Base-by-base conservation (phyloP, 2,797 vertebrate genomes). In the Gouania willdenowi region DNA sequence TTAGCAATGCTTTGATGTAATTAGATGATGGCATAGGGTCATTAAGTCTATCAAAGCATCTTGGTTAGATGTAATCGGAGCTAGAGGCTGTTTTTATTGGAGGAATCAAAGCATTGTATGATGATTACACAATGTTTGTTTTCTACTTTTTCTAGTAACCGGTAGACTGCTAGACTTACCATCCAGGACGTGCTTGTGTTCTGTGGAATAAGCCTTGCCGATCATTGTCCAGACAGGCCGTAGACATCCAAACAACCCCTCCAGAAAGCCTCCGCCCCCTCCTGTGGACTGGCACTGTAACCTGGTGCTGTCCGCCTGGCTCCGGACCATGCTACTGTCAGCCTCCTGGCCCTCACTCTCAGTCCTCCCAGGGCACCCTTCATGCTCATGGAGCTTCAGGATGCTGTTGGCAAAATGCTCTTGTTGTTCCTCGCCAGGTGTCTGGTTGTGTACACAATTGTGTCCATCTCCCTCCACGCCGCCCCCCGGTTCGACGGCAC, bases 151-250 rank as follows among this genome's bases (percentile, higher is more conserved):
- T n/a, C n/a, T n/a, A 48, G 50, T 23, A 10, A 17, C n/a, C n/a
- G 41, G 56, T 0, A 35, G 40, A 45, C 11, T 13, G 36, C 15
- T 33, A 6, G 7, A 62, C 70, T 83, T 68, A 95, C 94, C 93
- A 66, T 94, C 92, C 21, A 92, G 86, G 29, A 82, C 87, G 20
- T 94, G 92, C 45, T 97, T 97, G 88, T 96, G 93, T 54, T 97
- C 94, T 0, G 94, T 95, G 28, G 92, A 92, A 72, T 95, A 96
- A 4, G 94, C 93, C 73, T 96, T 96, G 71, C 94, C 94, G 10
- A 97, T 93, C 93, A 97, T 96, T 40, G 90, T 95, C 94, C 94
- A 96, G 50, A 97, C 94, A 2, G 94, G 94, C 34, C 90, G 90
- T 23, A 97, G 86, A 78, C 94, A 97, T 19, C 94, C 94, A 58